Evolutionary conservation across 2,888 invertebrate genomes (phyloP), one percentile per base, ranked within the genome.

Genomic region (Phyto melanocephala): DNA sequence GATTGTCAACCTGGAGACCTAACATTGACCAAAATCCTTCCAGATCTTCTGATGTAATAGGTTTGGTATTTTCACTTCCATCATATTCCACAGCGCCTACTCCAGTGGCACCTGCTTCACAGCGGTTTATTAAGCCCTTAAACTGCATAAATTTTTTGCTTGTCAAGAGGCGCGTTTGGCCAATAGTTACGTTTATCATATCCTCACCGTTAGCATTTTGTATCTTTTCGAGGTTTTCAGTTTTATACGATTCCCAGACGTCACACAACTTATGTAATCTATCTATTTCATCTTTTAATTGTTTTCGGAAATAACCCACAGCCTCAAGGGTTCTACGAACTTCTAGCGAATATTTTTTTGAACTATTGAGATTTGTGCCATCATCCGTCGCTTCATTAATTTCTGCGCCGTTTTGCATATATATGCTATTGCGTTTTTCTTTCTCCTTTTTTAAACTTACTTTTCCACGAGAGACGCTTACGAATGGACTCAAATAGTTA

Each of bases 61-160:
- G 85, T 71, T 88, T 89, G 0, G 87, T 86, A 6, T 79, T 80
- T 37, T 89, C 89, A 58, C 88, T 88, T 10, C 87, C 90, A 76
- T 87, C 87, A 54, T 84, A 84, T 0, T 74, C 54, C 0, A 37
- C 60, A 5, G 68, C 22, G 1, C 76, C 84, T 6, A 84, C 77
- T 2, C 88, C 86, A 0, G 72, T 86, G 0, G 86, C 87, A 0
- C 88, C 86, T 0, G 86, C 78, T 47, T 90, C 91, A 84, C 88
- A 91, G 0, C 89, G 87, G 60, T 91, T 89, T 17, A 92, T 94
- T 1, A 95, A 90, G 17, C 92, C 92, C 40, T 92, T 90, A 87
- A 96, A 96, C 88, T 96, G 95, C 87, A 93, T 92, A 85, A 96
- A 94, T 87, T 96, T 96, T 87, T 95, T 95, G 11, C 91, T 92